A percentile compares a stretch with the other conserved stretches of the same genome.
phyloP scores from a whole-genome alignment of 92 coral and sea anemone species.

The Palythoa grandiflora region DNA sequence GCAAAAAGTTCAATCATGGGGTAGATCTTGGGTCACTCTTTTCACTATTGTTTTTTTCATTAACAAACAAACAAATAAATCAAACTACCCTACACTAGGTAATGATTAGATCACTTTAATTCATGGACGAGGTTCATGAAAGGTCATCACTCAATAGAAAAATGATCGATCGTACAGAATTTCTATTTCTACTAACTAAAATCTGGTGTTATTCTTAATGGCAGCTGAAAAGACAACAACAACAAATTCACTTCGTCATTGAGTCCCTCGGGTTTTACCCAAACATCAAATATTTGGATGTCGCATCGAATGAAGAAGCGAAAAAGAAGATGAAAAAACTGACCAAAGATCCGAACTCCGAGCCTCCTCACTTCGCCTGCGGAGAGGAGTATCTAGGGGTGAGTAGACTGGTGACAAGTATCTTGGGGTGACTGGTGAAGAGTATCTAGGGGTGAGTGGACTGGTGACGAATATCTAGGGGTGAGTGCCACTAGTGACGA shows the following conservation, averaged over 20 bases:
- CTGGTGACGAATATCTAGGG: too few species aligned
- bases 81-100: too few species aligned
- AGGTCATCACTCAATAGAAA: too few species aligned
- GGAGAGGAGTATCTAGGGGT: slow-evolving; percentile 96
- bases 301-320: slow-evolving; percentile 73
- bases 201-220: background rate
- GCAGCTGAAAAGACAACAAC: slow-evolving; percentile 86
- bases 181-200: background rate
- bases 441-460: too few species aligned
- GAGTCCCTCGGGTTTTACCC: slow-evolving; percentile 57
- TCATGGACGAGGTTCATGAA: too few species aligned
- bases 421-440: slow-evolving; percentile 96
- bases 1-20: too few species aligned
- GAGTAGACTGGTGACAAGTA: slow-evolving; percentile 13
- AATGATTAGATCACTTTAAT: too few species aligned
- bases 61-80: too few species aligned
- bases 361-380: slow-evolving; percentile 88
- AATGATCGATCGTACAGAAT: too few species aligned
- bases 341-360: slow-evolving; percentile 64
- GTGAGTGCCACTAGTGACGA: too few species aligned
- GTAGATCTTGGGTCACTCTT: too few species aligned
- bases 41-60: too few species aligned
- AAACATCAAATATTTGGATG: slow-evolving; percentile 63
- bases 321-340: slow-evolving; percentile 82
- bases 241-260: slow-evolving; percentile 71